Evolutionary conservation across 1,140 invertebrate species (phyloP), one percentile per base, ranked within the genome.

Genomic region (Lanistes nyassanus): DNA sequence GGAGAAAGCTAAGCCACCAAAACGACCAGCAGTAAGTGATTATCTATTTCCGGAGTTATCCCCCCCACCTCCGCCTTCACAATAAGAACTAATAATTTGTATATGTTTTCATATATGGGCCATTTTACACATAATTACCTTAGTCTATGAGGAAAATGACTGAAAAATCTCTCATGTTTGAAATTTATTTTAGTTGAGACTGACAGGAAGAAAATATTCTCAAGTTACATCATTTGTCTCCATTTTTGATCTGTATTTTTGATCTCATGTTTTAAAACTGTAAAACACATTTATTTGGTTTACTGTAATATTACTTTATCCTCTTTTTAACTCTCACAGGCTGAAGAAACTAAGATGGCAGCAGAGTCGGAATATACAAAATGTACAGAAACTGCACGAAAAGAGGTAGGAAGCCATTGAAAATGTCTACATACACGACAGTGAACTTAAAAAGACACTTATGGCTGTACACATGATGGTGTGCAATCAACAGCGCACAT

Each of bases 1-100:
- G 58, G 89, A 90, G 58, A 90, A 90, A 79, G 88, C 90, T 29
- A 90, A 90, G 79, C 85, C 88, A 65, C 83, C 84, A 21, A 90
- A 90, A 76, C 84, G 81, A 77, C 80, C 86, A 78, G 84, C 85
- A 66, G 90, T 91, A 77, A 88, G 89, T 53, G 26, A 26, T 56
- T 56, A 21, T 26, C 31, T 47, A 7, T 68, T 72, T 55, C n/a
- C 69, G 47, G 55, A 21, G 36, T n/a, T 55, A 1, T n/a, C 26
- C 69, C n/a, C 23, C n/a, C 53, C n/a, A 29, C 34, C n/a, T 21
- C 21, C 34, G 37, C 37, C 23, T 16, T n/a, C 3, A 21, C 39
- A 13, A 36, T 64, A 62, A 64, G n/a, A 5, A 39, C 1, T 37
- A n/a, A 31, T 51, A 23, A 62, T 62, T 31, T 62, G 26, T 31